These are phyloP conservation scores for Hypolimnas misippus DNA, from an alignment of 2,888 invertebrate species.

Conservation along the genomic window DNA sequence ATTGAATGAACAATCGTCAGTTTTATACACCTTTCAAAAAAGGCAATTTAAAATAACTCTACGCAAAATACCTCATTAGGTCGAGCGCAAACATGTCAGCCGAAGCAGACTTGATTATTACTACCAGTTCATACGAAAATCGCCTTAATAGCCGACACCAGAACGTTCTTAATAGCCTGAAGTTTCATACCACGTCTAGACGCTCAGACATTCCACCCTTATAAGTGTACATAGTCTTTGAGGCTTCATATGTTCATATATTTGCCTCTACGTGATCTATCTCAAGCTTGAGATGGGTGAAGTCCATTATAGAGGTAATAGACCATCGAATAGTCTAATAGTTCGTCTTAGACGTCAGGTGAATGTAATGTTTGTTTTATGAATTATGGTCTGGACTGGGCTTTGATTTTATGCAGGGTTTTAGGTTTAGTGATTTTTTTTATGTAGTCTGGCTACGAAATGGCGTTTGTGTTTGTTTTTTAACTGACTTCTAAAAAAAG, in stretches of 20 bases:
- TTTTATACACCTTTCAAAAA: too few species aligned
- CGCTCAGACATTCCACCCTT: not conserved
- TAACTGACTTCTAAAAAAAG: too few species aligned
- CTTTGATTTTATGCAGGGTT: not conserved
- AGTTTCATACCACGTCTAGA: not conserved
- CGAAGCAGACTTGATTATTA: constrained; percentile 9
- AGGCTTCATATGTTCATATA: not conserved
- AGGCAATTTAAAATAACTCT: too few species aligned
- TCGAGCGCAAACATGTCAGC: not conserved
- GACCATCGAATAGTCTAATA: not conserved
- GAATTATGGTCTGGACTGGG: not conserved
- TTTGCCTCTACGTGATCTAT: constrained; percentile 11
- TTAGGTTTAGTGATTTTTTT: too few species aligned
- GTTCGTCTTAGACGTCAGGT: not conserved
- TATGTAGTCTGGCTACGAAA: too few species aligned
- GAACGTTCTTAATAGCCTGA: not conserved
- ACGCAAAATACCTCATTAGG: constrained; percentile 3
- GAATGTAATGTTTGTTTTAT: not conserved
- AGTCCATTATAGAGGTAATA: not conserved
- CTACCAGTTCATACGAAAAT: not conserved
- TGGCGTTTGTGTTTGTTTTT: too few species aligned
- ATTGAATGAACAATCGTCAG: too few species aligned
- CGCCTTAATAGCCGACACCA: not conserved
- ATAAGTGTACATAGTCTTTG: not conserved
- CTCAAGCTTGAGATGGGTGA: not conserved